Conservation (phyloP, 1,140 invertebrate genomes). For the Limonius californicus region DNA sequence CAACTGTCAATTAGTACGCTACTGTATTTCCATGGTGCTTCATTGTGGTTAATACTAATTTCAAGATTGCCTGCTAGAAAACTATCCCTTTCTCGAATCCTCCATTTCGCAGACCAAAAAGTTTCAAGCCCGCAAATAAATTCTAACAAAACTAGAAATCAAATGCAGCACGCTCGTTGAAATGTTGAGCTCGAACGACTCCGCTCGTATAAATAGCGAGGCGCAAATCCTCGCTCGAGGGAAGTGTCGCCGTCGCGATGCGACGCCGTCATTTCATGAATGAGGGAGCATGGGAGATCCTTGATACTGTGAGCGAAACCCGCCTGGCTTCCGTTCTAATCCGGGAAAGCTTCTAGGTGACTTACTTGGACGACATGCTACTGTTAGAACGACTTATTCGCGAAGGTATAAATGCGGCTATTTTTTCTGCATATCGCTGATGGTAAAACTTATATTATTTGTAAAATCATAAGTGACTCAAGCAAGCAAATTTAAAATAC, state of each 20-base stretch:
- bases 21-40: no score
- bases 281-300: conserved; percentile 34
- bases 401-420: no score
- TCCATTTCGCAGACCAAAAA: no score
- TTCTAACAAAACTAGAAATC: not conserved
- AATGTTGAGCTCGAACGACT: conserved; percentile 2
- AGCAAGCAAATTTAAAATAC: no score
- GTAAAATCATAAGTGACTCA: no score
- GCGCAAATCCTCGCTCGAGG: conserved; percentile 11
- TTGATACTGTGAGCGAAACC: conserved; percentile 30
- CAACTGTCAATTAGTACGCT: no score
- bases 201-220: conserved; percentile 5
- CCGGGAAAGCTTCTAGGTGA: conserved; percentile 30
- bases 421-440: no score
- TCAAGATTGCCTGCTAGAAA: no score
- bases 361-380: conserved; percentile 24
- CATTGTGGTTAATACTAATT: no score
- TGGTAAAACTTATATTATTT: no score
- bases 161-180: not conserved
- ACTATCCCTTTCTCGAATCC: no score
- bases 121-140: no score
- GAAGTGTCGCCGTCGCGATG: conserved; percentile 6
- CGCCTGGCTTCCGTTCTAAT: conserved; percentile 36
- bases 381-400: conserved; percentile 5
- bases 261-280: conserved; percentile 35